Evolutionary conservation across 2,797 vertebrate species (phyloP), one percentile per base, ranked within the genome.

Genomic region (Anomalospiza imberbis): DNA sequence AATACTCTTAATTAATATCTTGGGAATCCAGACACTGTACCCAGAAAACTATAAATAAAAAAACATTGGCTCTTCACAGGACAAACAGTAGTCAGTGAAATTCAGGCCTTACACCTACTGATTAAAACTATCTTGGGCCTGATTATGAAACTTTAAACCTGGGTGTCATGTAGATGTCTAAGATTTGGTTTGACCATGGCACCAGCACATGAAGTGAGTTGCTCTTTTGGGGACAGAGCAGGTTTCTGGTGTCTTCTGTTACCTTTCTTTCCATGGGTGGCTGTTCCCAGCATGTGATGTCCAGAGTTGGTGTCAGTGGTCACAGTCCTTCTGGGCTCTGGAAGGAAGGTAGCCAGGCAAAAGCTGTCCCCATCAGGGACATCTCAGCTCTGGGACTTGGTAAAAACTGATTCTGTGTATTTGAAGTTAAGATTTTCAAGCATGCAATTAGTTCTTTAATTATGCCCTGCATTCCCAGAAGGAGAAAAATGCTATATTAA

Each of bases 1-100:
- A 97, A 97, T 97, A 97, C 81, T 94, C 89, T 96, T 97, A 97
- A 97, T 97, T 97, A 97, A 96, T 92, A 84, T 77, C 97, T 81
- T 94, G 96, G 93, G 96, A 97, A 93, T 97, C 79, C 84, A 94
- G 88, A 96, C 47, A 34, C 91, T 86, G 60, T 88, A 95, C 61
- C 62, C 74, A 95, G 85, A 96, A 97, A 97, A 90, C 94, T 75
- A 97, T 97, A 98, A 98, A 97, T 98, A 93, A 96, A 92, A 97
- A 97, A 96, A 21, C 91, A 61, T 83, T 97, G 96, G 74, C 93
- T 97, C 53, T 97, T 97, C 90, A 67, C 34, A 17, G 87, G 79
- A 96, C 63, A 85, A 96, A 96, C 95, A 95, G 95, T 93, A 80
- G 71, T 86, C 88, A 70, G 89, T 54, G 91, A 90, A 79, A 81